Base-by-base conservation (phyloP, 2,113 vertebrate species). In the Morone chrysops region DNA sequence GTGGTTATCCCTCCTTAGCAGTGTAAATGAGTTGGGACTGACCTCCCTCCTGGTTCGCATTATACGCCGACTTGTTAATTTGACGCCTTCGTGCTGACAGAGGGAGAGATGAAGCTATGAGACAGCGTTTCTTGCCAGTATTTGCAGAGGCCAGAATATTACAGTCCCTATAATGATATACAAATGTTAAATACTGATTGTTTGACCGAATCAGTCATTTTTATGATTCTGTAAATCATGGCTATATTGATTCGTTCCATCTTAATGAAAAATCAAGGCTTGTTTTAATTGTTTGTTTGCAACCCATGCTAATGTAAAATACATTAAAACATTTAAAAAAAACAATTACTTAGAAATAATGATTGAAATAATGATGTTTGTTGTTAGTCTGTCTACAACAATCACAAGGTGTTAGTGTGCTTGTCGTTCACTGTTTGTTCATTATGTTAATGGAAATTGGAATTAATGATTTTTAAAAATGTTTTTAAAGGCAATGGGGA, bases 61-160 rank as follows among this genome's bases (percentile, higher is more conserved):
- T 96, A 95, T 92, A 54, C 85, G 91, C 77, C 89, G 88, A 96
- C 91, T 95, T 95, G 93, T 95, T 95, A 92, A 96, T 95, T 90
- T 94, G 94, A 96, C 89, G 91, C 65, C 48, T 72, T 54, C 72
- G 40, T 62, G 78, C 45, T 57, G 70, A 80, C 38, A 86, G 48
- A 62, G 14, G 71, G 53, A 76, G 25, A 75, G 22, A 59, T 40
- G 68, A 73, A 66, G 51, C 70, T 57, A 47, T 18, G 48, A 70
- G 36, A 70, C 8, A 16, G 38, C 0, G 5, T 51, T 47, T 31
- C 18, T 69, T 38, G 1, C 38, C 20, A 18, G 17, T 25, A 13
- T 59, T n/a, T 45, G 18, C 47, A 54, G 4, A 20, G 13, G 45
- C n/a, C 9, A 57, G 14, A 20, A 50, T 17, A 18, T 14, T 31